Percentiles rank a stretch among this genome's conserved stretches.
phyloP scores from a whole-genome alignment of 2,113 vertebrate species.

The Nothoprocta pentlandii region DNA sequence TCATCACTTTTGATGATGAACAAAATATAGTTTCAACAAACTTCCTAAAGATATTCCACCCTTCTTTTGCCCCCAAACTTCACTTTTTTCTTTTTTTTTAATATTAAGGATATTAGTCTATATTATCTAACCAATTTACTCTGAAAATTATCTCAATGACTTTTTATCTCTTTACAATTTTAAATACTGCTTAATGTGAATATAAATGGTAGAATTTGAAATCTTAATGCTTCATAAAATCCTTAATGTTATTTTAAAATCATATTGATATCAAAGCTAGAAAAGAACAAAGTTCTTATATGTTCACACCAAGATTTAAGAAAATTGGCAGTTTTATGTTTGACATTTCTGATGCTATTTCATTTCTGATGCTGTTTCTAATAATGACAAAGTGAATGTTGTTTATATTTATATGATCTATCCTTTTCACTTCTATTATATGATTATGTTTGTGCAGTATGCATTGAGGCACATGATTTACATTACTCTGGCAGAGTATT shows the following conservation, averaged over 20 bases:
- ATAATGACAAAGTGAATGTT: neutral
- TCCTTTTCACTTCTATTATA: neutral
- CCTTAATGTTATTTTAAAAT: neutral
- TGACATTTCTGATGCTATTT: neutral
- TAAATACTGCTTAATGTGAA: neutral
- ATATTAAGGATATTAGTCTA: neutral
- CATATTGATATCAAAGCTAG: neutral
- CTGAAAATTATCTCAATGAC: neutral
- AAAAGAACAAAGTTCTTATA: neutral
- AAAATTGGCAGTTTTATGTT: neutral
- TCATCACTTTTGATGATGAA: neutral
- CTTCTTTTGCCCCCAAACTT: neutral
- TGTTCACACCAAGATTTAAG: neutral
- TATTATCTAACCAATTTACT: neutral
- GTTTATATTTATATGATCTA: neutral
- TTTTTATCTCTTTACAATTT: neutral
- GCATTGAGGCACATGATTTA: neutral
- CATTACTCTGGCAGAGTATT: neutral
- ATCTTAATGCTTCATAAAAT: neutral
- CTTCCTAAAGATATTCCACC: neutral
- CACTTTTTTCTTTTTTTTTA: neutral
- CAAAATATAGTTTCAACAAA: neutral
- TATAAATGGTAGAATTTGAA: neutral
- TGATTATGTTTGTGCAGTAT: neutral
- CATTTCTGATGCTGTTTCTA: neutral